These are phyloP conservation scores for Microctonus hyperodae DNA, from an alignment of 2,888 invertebrate species.

Conservation along the genomic window DNA sequence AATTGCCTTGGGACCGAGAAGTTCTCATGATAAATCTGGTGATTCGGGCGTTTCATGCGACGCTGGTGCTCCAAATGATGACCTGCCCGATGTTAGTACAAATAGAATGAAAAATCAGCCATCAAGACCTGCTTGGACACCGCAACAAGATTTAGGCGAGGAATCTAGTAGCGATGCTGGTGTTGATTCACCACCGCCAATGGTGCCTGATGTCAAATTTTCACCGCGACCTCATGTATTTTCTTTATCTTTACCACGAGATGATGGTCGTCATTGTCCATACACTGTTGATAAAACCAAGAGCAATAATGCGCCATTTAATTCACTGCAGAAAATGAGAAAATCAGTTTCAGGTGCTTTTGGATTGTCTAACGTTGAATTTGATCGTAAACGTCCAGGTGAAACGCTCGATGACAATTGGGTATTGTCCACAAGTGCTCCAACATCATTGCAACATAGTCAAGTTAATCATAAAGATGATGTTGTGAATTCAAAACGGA, in stretches of 20 bases:
- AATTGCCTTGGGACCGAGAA: constrained; percentile 65
- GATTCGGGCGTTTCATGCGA: constrained; percentile 87
- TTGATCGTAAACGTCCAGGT: constrained; percentile 62
- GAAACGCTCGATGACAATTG: constrained; percentile 72
- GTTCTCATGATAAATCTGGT: constrained; percentile 76
- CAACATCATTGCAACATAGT: constrained; percentile 77
- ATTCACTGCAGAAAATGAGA: constrained; percentile 75
- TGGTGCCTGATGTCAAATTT: constrained; percentile 57
- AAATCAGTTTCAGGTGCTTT: constrained; percentile 73
- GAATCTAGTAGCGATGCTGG: constrained; percentile 64
- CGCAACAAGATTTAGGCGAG: constrained; percentile 84
- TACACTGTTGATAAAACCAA: constrained; percentile 63
- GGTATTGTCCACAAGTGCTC: constrained; percentile 82
- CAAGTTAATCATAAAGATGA: constrained; percentile 43
- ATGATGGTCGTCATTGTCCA: constrained; percentile 62
- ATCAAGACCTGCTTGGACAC: constrained; percentile 74
- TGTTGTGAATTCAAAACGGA: constrained; percentile 28
- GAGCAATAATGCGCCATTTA: constrained; percentile 65
- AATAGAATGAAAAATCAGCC: constrained; percentile 43
- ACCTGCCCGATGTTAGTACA: constrained; percentile 53
- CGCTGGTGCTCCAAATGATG: constrained; percentile 67
- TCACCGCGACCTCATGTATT: constrained; percentile 70
- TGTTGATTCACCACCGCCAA: constrained; percentile 55
- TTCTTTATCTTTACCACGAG: constrained; percentile 78
- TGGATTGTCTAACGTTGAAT: constrained; percentile 65